Conservation (phyloP, 2,113 vertebrate species). For the Paracanthobrama guichenoti region DNA sequence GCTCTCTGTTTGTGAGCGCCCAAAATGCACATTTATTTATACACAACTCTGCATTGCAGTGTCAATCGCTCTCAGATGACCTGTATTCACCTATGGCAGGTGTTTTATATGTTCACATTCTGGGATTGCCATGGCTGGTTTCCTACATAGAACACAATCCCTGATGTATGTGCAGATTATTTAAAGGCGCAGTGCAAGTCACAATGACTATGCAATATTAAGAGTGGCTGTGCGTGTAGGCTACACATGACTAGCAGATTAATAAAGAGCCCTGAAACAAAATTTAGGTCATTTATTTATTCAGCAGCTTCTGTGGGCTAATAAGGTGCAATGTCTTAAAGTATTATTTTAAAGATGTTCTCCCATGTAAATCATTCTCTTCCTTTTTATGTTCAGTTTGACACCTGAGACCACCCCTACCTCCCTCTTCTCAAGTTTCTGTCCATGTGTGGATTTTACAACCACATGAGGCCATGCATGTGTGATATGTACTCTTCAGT, state of each 20-base stretch:
- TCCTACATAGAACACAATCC: slow-evolving; percentile 5
- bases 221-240: neutral
- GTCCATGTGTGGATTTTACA: slow-evolving; percentile 55
- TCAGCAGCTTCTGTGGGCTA: neutral
- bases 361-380: neutral
- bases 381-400: neutral
- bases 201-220: slow-evolving; percentile 17
- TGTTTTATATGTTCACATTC: neutral
- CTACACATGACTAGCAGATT: neutral
- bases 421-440: neutral
- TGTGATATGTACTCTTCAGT: slow-evolving; percentile 74
- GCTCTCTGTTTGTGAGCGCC: neutral
- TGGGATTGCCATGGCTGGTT: neutral
- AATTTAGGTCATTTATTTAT: neutral
- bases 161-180: neutral
- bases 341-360: neutral
- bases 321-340: neutral
- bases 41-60: neutral
- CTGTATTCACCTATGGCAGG: neutral
- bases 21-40: neutral
- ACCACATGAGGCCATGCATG: slow-evolving; percentile 77
- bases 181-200: slow-evolving; percentile 13
- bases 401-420: neutral
- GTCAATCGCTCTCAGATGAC: no score
- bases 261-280: neutral